Evolutionary conservation across 2,113 vertebrate genomes (phyloP).

Genomic region (Formicarius rufipectus): DNA sequence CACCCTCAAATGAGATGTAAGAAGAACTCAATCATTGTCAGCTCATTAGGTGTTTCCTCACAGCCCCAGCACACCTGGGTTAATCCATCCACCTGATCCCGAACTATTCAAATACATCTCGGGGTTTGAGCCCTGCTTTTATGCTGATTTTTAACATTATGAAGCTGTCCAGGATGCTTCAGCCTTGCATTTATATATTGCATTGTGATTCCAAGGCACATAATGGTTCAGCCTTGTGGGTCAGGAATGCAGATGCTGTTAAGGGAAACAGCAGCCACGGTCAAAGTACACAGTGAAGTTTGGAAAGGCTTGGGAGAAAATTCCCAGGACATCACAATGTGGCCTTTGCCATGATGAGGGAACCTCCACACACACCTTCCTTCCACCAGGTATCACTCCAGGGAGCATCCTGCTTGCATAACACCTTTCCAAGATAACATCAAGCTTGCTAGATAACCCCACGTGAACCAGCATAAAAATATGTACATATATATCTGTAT

Average conservation of each 20-base stretch:
- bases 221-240: background rate
- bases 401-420: background rate
- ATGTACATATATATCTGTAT: background rate
- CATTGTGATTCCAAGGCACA: background rate
- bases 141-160: background rate
- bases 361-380: rapidly evolving
- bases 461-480: background rate
- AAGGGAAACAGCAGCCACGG: background rate
- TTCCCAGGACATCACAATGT: background rate
- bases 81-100: background rate
- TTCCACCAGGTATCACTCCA: background rate
- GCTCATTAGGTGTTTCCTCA: background rate
- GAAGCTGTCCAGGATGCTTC: background rate
- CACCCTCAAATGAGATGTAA: background rate
- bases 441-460: background rate
- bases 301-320: background rate
- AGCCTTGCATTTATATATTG: background rate
- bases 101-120: background rate
- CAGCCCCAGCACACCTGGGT: background rate
- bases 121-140: background rate
- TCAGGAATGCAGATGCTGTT: background rate
- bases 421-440: background rate
- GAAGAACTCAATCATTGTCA: background rate
- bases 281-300: background rate
- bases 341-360: background rate